Evolutionary conservation across 2,888 invertebrate genomes (phyloP).

Genomic region (Clistopyga incitator): DNA sequence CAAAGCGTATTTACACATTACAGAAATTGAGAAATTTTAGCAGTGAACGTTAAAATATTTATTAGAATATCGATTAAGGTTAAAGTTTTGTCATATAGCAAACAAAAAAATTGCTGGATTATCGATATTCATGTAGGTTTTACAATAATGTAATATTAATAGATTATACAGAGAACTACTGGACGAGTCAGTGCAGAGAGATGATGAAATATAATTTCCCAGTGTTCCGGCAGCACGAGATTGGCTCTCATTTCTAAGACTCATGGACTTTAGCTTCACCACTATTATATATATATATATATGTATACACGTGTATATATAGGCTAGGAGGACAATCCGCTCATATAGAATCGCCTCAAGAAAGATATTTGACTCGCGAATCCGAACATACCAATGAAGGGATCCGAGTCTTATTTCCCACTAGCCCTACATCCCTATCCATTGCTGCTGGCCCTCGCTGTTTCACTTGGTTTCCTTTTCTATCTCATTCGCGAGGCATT

Average conservation of each 20-base stretch:
- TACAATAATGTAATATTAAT: slow-evolving; percentile 15
- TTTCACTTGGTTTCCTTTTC: slow-evolving; percentile 16
- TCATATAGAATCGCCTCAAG: slow-evolving; percentile 24
- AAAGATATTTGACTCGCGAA: slow-evolving; percentile 43
- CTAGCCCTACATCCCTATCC: slow-evolving; percentile 17
- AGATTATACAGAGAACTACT: slow-evolving; percentile 13
- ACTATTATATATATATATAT: background rate
- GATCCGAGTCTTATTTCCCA: slow-evolving; percentile 27
- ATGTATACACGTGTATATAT: background rate
- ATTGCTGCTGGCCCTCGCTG: slow-evolving; percentile 6
- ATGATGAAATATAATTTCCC: slow-evolving; percentile 29
- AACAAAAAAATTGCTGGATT: background rate
- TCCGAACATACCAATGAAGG: slow-evolving; percentile 39
- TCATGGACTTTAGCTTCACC: slow-evolving; percentile 1
- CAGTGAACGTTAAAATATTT: background rate
- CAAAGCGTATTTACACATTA: too few relatives aligned
- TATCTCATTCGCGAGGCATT: slow-evolving; percentile 73
- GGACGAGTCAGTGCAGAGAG: slow-evolving; percentile 7
- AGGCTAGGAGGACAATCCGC: slow-evolving; percentile 17
- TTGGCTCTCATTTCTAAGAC: slow-evolving; percentile 28
- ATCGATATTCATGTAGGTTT: background rate
- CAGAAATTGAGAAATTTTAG: too few relatives aligned
- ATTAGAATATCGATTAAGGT: background rate
- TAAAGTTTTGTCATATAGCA: background rate
- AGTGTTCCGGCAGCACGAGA: slow-evolving; percentile 15